Evolutionary conservation across 2,888 invertebrate genomes (phyloP), one percentile per base, ranked within the genome.

Genomic region (Hyppa rectilinea): DNA sequence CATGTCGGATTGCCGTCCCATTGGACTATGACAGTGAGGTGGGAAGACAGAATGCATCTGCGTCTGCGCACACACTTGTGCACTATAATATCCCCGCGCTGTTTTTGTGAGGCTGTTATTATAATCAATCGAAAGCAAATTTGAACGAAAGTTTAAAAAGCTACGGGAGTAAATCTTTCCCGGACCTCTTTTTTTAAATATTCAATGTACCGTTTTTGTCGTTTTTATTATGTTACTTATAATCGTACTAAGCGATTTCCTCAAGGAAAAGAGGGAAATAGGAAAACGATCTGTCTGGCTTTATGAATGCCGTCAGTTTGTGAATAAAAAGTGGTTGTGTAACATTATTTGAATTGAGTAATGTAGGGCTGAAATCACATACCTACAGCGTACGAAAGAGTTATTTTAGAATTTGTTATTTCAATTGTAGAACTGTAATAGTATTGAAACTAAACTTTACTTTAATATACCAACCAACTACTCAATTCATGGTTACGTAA

Each of bases 401-500:
- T 49, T 49, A 43, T 62, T 56, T 56, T n/a, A 63, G 34, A 50
- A 38, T 26, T n/a, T 52, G 29, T 10, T 55, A 40, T 58, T 67
- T 40, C 1, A 60, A 45, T 43, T 2, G 6, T 12, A 68, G 4
- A 68, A 49, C 17, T 36, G 12, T 1, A 14, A 36, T 31, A 10
- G 26, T 36, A 36, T 34, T 12, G 1, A 5, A 49, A 53, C 6
- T 47, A 31, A 62, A 38, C 12, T 2, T 36, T 47, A 40, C 17
- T 67, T 60, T 10, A 62, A 63, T 55, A 55, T 47, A 59, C 20
- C 6, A 36, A 34, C 20, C 12, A 26, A 34, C 52, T 20, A 43
- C 10, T 26, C 31, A 62, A 65, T 69, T 71, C 36, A 62, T 55
- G 29, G n/a, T 68, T 71, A 70, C 29, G 17, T 63, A 66, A 72